Base-by-base conservation (phyloP, 2,113 vertebrate genomes). In the Willisornis vidua region DNA sequence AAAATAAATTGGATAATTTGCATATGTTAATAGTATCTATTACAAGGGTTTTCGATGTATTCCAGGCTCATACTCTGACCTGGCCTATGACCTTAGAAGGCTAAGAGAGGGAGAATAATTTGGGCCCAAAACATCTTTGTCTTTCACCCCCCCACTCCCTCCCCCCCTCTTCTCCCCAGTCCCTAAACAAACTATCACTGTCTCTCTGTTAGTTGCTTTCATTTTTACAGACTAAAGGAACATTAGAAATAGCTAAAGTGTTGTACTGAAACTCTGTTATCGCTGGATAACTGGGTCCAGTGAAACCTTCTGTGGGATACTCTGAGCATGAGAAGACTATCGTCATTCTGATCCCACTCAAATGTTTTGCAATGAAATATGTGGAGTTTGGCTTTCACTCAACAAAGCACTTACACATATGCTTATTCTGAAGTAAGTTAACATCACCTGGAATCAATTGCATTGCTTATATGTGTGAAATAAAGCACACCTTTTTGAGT, bases 151-250 rank as follows among this genome's bases (percentile, higher is more conserved):
- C n/a, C n/a, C n/a, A n/a, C n/a, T n/a, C n/a, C n/a, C n/a, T n/a
- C n/a, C n/a, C n/a, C n/a, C n/a, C n/a, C 1, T 79, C 4, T 82
- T 11, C 4, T 7, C 3, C 45, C 9, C 1, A 6, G 1, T 8
- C 15, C 20, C 52, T 78, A 59, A 89, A 71, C 33, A 59, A 71
- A 14, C 3, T 24, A 67, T 2, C 5, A 49, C 11, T 57, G 18
- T 29, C 25, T 35, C 24, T 49, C 57, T 52, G 33, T 57, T 78
- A 51, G 10, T 6, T 83, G 6, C 14, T 89, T 59, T 81, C 67
- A 46, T 57, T 68, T 78, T 65, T 61, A 10, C 2, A 20, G 35
- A 39, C 31, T n/a, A 61, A 55, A 45, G 24, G 12, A 25, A 3
- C 12, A 33, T 45, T 37, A 83, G 59, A 66, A 87, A 41, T 20